Conservation (phyloP, 2,888 invertebrate genomes). For the Hemithea aestivaria region DNA sequence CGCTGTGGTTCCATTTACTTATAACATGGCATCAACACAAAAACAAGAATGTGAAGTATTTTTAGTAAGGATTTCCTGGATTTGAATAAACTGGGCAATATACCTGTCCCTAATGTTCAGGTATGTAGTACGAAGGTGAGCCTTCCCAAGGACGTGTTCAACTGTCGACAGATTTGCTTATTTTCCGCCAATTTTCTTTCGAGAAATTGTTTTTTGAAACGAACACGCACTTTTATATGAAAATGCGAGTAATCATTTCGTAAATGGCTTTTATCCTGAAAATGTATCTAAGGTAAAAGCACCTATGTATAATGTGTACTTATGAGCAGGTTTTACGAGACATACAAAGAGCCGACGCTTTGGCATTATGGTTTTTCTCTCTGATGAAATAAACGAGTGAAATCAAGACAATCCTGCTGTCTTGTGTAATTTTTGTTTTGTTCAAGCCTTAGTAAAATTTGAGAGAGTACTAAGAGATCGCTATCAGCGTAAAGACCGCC, state of each 20-base stretch:
- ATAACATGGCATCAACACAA: slow-evolving; percentile 9
- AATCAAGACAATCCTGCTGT: too few relatives aligned
- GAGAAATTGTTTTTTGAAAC: slow-evolving; percentile 9
- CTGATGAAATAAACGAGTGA: too few relatives aligned
- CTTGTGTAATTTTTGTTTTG: too few relatives aligned
- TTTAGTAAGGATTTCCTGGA: slow-evolving; percentile 4
- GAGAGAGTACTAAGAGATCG: too few relatives aligned
- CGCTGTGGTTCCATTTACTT: slow-evolving; percentile 8
- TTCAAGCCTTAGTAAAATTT: too few relatives aligned
- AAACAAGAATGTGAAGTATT: neutral
- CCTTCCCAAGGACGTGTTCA: slow-evolving; percentile 7
- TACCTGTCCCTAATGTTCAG: neutral
- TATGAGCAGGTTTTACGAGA: too few relatives aligned
- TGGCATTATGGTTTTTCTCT: too few relatives aligned
- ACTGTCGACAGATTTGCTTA: slow-evolving; percentile 11
- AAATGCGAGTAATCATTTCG: slow-evolving; percentile 3
- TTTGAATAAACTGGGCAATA: slow-evolving; percentile 1
- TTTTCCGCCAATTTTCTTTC: slow-evolving; percentile 10
- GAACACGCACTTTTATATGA: slow-evolving; percentile 8
- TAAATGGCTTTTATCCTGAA: slow-evolving; percentile 5
- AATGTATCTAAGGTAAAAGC: too few relatives aligned
- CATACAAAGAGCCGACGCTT: too few relatives aligned
- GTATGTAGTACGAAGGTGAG: slow-evolving; percentile 1
- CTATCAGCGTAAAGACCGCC: too few relatives aligned
- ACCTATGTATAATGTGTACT: too few relatives aligned